phyloP scores from a whole-genome alignment of 2,797 vertebrate species.

The Fistularia commersonii region DNA sequence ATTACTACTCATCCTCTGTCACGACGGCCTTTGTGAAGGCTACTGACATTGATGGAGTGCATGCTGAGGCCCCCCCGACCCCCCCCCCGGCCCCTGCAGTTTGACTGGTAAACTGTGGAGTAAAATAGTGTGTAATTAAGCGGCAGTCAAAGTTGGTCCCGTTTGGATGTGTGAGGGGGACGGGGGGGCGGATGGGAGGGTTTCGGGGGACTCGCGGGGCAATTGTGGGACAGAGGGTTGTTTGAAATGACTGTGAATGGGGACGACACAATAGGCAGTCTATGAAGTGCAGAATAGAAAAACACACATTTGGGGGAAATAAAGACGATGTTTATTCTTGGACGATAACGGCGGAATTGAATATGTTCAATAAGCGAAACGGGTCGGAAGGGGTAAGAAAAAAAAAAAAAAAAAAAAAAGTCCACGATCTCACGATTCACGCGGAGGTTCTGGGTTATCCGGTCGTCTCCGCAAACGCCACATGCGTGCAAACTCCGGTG shows the following conservation, averaged over 20 bases:
- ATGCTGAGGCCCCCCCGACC: conserved; percentile 63
- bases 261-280: conserved; percentile 72
- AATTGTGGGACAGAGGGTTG: conserved; percentile 43
- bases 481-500: too few relatives aligned
- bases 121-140: conserved; percentile 91
- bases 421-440: too few relatives aligned
- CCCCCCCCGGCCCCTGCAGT: conserved; percentile 67
- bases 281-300: conserved; percentile 63
- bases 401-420: too few relatives aligned
- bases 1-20: conserved; percentile 85
- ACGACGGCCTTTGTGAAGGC: conserved; percentile 80
- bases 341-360: conserved; percentile 18
- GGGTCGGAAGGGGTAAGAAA: too few relatives aligned
- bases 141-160: conserved; percentile 90
- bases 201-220: conserved; percentile 34
- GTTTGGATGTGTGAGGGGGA: conserved; percentile 79
- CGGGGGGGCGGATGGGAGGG: conserved; percentile 68
- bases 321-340: conserved; percentile 63
- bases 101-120: conserved; percentile 88
- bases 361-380: conserved; percentile 1
- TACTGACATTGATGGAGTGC: conserved; percentile 85
- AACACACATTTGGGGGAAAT: conserved; percentile 49
- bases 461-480: too few relatives aligned
- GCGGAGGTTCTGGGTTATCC: too few relatives aligned
- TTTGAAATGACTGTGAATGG: conserved; percentile 79